phyloP scores from a whole-genome alignment of 2,797 vertebrate species.

The Protonibea diacanthus region DNA sequence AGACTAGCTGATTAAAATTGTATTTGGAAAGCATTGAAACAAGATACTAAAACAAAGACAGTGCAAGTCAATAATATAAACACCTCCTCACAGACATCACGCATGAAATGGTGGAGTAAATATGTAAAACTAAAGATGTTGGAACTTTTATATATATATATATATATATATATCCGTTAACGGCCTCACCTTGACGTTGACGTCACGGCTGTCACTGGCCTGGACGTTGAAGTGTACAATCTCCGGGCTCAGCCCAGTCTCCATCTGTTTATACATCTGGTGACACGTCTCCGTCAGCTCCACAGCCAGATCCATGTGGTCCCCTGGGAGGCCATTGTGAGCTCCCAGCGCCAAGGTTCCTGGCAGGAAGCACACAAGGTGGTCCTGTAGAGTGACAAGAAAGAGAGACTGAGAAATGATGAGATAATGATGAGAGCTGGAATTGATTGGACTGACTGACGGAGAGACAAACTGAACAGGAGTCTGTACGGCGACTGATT shows the following conservation, averaged over 20 bases:
- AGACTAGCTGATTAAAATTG: slow-evolving; percentile 11
- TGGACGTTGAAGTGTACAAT: slow-evolving; percentile 93
- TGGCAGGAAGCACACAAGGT: slow-evolving; percentile 97
- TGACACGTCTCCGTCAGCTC: slow-evolving; percentile 95
- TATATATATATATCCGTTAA: rapidly evolving
- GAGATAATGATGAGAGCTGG: slow-evolving; percentile 2
- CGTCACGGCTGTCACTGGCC: slow-evolving; percentile 81
- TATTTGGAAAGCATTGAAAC: neutral
- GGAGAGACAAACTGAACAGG: neutral
- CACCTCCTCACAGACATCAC: neutral
- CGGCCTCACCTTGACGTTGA: slow-evolving; percentile 91
- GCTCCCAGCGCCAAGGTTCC: slow-evolving; percentile 94
- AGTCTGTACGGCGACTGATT: neutral
- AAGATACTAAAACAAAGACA: neutral
- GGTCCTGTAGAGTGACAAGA: slow-evolving; percentile 87
- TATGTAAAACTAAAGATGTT: neutral
- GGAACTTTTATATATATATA: too few species aligned
- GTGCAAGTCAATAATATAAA: neutral
- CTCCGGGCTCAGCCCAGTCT: slow-evolving; percentile 96
- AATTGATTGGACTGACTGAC: neutral
- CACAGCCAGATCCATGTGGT: slow-evolving; percentile 94
- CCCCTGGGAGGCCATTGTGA: slow-evolving; percentile 90
- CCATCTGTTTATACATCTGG: slow-evolving; percentile 96
- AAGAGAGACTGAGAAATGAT: neutral
- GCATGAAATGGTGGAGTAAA: neutral